Evolutionary conservation across 2,888 invertebrate genomes (phyloP), one percentile per base, ranked within the genome.

Genomic region (Hyalella azteca): DNA sequence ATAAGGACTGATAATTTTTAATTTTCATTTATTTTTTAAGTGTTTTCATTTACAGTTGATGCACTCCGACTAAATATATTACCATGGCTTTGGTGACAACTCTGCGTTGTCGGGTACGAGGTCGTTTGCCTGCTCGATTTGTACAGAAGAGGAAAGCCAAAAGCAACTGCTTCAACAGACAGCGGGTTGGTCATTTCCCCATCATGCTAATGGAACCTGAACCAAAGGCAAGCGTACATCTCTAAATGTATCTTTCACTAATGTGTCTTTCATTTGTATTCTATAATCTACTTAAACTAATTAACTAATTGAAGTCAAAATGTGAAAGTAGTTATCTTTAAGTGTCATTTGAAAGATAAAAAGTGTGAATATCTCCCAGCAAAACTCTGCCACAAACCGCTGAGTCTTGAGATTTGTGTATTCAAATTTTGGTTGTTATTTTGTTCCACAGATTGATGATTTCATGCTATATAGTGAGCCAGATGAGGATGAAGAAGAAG

Each of bases 401-500:
- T n/a, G n/a, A n/a, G n/a, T n/a, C n/a, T n/a, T n/a, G n/a, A n/a
- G n/a, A n/a, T n/a, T n/a, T n/a, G n/a, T n/a, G n/a, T n/a, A n/a
- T n/a, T n/a, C n/a, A n/a, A n/a, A n/a, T n/a, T n/a, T n/a, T n/a
- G n/a, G n/a, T n/a, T n/a, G n/a, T n/a, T n/a, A n/a, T n/a, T n/a
- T n/a, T n/a, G n/a, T 26, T 54, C 13, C 26, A 11, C 73, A 83
- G 83, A 81, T 81, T 73, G 83, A 83, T 49, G 83, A 83, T 22
- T 83, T 83, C 50, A 81, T 81, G 81, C 48, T 83, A 73, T 83
- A 83, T 54, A 81, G 79, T 54, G 81, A 83, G 54, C 81, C 81
- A 11, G 83, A 83, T 22, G 82, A 82, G 49, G 83, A 83, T n/a
- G 81, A 81, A 32, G 81, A 81, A 41, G 78, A 77, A 19, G 79